Percentiles rank a stretch among this genome's conserved stretches.
Conservation (phyloP, 2,113 vertebrate genomes). For the Tyrannus savana region DNA sequence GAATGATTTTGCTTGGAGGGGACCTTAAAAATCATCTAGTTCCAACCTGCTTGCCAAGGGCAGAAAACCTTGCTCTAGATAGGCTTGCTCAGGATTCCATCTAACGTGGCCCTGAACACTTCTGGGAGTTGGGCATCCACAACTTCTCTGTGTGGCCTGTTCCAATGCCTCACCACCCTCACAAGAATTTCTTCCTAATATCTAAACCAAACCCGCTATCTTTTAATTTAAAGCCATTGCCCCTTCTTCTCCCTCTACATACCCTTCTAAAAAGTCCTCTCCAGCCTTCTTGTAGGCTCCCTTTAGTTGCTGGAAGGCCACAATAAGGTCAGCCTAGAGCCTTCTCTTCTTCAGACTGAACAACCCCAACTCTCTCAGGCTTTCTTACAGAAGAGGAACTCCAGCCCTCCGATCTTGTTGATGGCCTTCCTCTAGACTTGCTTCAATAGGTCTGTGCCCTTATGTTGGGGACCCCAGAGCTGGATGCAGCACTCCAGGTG, state of each 20-base stretch:
- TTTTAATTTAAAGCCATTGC: not conserved
- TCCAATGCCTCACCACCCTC: not conserved
- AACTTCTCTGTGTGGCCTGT: not conserved
- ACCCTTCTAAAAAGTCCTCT: not conserved
- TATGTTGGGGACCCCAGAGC: no score
- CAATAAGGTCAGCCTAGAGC: not conserved
- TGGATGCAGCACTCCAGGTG: not conserved
- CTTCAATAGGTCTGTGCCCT: not conserved
- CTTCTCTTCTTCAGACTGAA: not conserved
- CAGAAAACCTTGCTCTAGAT: not conserved
- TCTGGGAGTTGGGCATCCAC: accelerated
- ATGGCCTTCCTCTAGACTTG: not conserved
- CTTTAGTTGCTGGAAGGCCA: not conserved
- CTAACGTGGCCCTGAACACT: not conserved
- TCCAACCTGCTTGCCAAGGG: not conserved
- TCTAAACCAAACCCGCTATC: not conserved
- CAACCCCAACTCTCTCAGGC: not conserved
- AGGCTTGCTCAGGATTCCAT: not conserved
- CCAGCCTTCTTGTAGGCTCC: not conserved
- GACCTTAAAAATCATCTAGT: not conserved
- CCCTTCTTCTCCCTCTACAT: not conserved
- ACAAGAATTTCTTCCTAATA: not conserved
- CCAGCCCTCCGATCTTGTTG: not conserved
- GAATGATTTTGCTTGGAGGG: not conserved
- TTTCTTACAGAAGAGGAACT: not conserved